phyloP scores from a whole-genome alignment of 2,113 vertebrate species.

The Caranx ignobilis region DNA sequence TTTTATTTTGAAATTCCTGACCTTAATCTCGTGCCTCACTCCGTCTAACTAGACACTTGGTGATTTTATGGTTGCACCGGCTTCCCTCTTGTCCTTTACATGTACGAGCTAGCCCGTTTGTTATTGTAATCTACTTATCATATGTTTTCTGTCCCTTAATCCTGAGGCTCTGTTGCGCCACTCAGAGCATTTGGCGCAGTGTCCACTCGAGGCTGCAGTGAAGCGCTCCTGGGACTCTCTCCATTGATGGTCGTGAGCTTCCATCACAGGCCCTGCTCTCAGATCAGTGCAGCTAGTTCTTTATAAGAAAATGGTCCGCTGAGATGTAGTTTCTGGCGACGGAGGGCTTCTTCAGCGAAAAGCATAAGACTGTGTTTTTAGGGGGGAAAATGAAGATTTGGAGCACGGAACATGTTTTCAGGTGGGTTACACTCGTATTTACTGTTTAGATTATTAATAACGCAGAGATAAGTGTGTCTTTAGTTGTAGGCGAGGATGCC shows the following conservation, averaged over 20 bases:
- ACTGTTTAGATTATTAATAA: neutral
- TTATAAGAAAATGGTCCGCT: constrained; percentile 45
- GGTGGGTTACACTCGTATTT: constrained; percentile 59
- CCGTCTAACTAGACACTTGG: neutral
- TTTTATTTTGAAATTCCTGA: constrained; percentile 63
- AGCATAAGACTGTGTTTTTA: neutral
- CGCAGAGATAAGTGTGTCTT: neutral
- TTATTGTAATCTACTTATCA: neutral
- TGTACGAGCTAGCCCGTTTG: neutral
- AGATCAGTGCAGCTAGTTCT: constrained; percentile 19
- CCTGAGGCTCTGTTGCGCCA: neutral
- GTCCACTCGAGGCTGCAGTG: neutral
- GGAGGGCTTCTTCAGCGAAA: neutral
- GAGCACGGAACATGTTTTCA: constrained; percentile 88
- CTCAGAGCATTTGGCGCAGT: neutral
- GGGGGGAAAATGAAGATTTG: constrained; percentile 84
- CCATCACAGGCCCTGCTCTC: constrained; percentile 53
- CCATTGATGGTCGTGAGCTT: constrained; percentile 43
- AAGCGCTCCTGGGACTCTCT: constrained; percentile 11
- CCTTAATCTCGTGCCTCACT: neutral
- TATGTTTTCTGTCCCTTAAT: neutral
- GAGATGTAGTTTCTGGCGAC: neutral
- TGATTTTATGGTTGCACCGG: constrained; percentile 49
- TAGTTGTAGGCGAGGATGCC: neutral
- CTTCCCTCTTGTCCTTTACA: constrained; percentile 26